Evolutionary conservation across 2,113 vertebrate genomes (phyloP), one percentile per base, ranked within the genome.

Genomic region (Trematomus loennbergii): DNA sequence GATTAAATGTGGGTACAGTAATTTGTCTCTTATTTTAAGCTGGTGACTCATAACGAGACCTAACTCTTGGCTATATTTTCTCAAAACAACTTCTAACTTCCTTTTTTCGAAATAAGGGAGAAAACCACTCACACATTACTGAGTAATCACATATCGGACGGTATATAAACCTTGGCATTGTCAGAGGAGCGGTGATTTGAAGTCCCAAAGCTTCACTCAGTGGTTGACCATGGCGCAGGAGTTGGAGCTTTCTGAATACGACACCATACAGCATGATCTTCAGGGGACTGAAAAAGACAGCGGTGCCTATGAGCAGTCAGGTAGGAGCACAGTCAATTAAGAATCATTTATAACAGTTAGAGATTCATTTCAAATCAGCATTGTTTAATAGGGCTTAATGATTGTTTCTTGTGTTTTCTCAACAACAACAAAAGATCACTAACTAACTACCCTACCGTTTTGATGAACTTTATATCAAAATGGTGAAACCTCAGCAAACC

Each of bases 301-400:
- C 0, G 0, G 1, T 3, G 17, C 46, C 29, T 33, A 36, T 57
- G 17, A 74, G 45, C 71, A 40, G 45, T 16, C 87, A 80, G 83
- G 85, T 89, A 81, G 89, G 81, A 71, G 11, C 9, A 16, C 5
- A 50, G 75, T 49, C 15, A 45, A 20, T 62, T 18, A 0, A 65
- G 7, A 55, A n/a, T 12, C 2, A 55, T 57, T 46, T 55, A 25
- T 45, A 2, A 40, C 7, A 8, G 36, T 40, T 25, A 22, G 4
- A 25, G 9, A 12, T 62, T 15, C n/a, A 45, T 6, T 15, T 64
- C 48, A 59, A 67, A 66, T 43, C 29, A 15, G 20, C 22, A 16
- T 11, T 63, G 15, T 43, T 54, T 12, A 59, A 25, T 7, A 54
- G 36, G 29, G 12, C 8, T 36, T 3, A 20, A 49, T 20, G 12